Conservation (phyloP, 2,797 vertebrate genomes). For the Lycodopsis pacificus region DNA sequence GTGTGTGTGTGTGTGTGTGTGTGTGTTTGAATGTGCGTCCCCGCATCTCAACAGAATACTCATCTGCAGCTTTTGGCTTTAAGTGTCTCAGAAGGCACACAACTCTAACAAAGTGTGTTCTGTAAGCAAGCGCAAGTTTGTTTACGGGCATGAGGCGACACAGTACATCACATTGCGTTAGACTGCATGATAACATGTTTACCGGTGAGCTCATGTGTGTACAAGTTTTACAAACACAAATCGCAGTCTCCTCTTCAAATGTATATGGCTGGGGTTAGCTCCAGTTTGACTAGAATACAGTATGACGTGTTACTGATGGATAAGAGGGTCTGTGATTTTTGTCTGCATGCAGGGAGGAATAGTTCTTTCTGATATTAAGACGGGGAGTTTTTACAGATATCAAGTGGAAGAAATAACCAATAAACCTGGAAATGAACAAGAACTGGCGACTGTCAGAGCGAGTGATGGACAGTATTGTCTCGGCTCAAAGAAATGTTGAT, state of each 20-base stretch:
- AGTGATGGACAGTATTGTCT: too few species aligned
- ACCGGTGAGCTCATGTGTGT: slow-evolving; percentile 49
- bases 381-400: neutral
- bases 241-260: slow-evolving; percentile 31
- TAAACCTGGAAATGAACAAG: too few species aligned
- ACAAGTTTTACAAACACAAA: slow-evolving; percentile 58
- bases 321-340: neutral
- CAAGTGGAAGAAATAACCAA: too few species aligned
- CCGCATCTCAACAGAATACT: neutral
- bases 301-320: slow-evolving; percentile 13
- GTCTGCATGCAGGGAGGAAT: neutral
- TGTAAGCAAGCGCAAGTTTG: slow-evolving; percentile 48
- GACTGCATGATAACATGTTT: slow-evolving; percentile 28
- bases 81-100: slow-evolving; percentile 13
- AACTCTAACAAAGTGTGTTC: slow-evolving; percentile 30
- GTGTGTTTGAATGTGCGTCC: slow-evolving; percentile 1
- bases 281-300: slow-evolving; percentile 21
- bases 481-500: neutral
- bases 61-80: slow-evolving; percentile 10
- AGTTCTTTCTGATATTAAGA: neutral
- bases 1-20: slow-evolving; percentile 14
- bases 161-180: slow-evolving; percentile 16
- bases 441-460: too few species aligned
- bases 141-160: slow-evolving; percentile 35
- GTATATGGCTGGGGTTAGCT: slow-evolving; percentile 31